Evolutionary conservation across 2,888 invertebrate genomes (phyloP).

Genomic region (Pterostichus madidus): DNA sequence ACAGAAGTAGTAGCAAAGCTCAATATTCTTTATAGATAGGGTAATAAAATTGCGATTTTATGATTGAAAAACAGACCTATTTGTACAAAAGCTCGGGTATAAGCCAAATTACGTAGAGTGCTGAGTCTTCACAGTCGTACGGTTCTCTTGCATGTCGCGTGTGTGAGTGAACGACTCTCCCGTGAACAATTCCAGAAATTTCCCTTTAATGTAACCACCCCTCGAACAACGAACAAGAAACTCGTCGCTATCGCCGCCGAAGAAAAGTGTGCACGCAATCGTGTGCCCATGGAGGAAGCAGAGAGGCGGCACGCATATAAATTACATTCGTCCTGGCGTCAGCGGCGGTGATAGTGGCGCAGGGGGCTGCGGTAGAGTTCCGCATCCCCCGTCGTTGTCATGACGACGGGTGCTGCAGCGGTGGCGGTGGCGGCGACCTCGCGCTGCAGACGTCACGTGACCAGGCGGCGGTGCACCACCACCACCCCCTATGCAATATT

Average conservation of each 20-base stretch:
- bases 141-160: conserved; percentile 7
- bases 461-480: conserved; percentile 61
- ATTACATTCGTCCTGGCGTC: conserved; percentile 79
- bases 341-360: conserved; percentile 71
- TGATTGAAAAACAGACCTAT: conserved; percentile 27
- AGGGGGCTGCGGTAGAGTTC: conserved; percentile 78
- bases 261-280: conserved; percentile 55
- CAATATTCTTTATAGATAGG: conserved; percentile 10
- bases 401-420: conserved; percentile 69
- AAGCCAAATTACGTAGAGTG: conserved; percentile 34
- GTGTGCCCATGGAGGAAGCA: neutral
- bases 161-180: conserved; percentile 43
- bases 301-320: conserved; percentile 73
- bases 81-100: neutral
- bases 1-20: neutral
- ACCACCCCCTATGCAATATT: conserved; percentile 52
- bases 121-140: neutral
- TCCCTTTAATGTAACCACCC: conserved; percentile 50
- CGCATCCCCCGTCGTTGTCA: conserved; percentile 75
- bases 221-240: conserved; percentile 23
- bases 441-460: conserved; percentile 73
- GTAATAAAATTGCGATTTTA: conserved; percentile 13
- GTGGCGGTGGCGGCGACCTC: conserved; percentile 62
- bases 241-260: neutral
- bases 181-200: conserved; percentile 47